phyloP scores from a whole-genome alignment of 2,113 vertebrate genomes.

The Climacteris rufus region DNA sequence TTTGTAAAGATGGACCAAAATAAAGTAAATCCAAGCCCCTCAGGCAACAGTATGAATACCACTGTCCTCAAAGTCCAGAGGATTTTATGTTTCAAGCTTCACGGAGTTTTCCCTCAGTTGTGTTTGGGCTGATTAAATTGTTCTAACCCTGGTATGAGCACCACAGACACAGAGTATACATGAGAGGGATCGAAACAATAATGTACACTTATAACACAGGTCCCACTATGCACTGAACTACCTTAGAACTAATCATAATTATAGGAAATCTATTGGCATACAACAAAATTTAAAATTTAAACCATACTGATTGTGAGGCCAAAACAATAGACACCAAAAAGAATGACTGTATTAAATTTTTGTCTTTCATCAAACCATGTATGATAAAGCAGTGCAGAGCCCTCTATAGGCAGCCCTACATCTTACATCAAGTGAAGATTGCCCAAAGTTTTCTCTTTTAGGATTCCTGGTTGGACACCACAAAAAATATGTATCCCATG shows the following conservation, averaged over 20 bases:
- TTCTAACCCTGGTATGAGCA: background rate
- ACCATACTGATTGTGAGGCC: background rate
- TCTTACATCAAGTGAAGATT: background rate
- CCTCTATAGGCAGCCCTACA: background rate
- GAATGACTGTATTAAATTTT: background rate
- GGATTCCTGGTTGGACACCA: background rate
- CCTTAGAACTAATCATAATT: background rate
- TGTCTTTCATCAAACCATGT: background rate
- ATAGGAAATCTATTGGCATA: background rate
- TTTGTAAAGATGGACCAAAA: background rate
- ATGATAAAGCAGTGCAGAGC: background rate
- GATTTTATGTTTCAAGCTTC: background rate
- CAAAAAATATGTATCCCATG: background rate
- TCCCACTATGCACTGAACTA: background rate
- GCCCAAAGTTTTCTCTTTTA: background rate
- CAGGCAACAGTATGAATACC: background rate
- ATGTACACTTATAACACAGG: background rate
- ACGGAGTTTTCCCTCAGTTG: background rate
- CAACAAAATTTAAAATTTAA: background rate
- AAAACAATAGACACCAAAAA: background rate
- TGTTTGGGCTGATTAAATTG: background rate
- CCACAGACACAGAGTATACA: rapidly evolving
- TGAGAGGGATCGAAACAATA: background rate
- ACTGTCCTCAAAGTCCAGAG: background rate
- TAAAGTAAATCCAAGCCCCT: rapidly evolving